phyloP scores from a whole-genome alignment of 1,140 invertebrate genomes.

The Drosophila sturtevanti region DNA sequence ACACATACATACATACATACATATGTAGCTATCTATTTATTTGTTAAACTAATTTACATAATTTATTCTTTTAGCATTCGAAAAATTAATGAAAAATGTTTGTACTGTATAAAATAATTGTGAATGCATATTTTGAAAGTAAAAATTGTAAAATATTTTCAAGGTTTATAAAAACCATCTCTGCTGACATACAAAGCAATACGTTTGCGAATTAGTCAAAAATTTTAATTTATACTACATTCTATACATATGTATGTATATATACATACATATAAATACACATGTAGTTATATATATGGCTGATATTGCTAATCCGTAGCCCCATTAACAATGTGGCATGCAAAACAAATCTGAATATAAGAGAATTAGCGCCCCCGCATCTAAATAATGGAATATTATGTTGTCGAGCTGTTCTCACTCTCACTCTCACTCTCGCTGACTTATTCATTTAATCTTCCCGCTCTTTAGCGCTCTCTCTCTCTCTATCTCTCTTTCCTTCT shows the following conservation, averaged over 20 bases:
- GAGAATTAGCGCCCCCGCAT: constrained; percentile 21
- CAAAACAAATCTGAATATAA: constrained; percentile 42
- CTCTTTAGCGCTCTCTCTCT: constrained; percentile 38
- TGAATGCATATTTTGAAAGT: neutral
- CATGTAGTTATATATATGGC: neutral
- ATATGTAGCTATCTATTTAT: neutral
- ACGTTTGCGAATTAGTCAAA: neutral
- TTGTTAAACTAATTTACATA: neutral
- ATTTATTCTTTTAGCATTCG: neutral
- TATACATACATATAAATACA: too few relatives aligned
- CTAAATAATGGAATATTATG: constrained; percentile 35
- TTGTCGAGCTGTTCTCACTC: constrained; percentile 33
- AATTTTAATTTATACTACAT: too few relatives aligned
- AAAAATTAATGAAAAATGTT: neutral
- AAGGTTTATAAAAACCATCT: neutral
- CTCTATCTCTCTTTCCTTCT: constrained; percentile 38
- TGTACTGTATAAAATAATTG: too few relatives aligned
- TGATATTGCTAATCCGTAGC: constrained; percentile 15
- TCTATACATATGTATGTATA: too few relatives aligned
- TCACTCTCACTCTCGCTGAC: constrained; percentile 36
- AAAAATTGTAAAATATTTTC: neutral
- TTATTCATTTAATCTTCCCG: too few relatives aligned
- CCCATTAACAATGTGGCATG: constrained; percentile 33
- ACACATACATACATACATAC: too few relatives aligned
- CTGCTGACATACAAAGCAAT: neutral